A percentile compares a stretch with the other conserved stretches of the same genome.
These are phyloP conservation scores for Odontocolon sp. DNA, from an alignment of 2,888 invertebrate species.

Conservation along the genomic window DNA sequence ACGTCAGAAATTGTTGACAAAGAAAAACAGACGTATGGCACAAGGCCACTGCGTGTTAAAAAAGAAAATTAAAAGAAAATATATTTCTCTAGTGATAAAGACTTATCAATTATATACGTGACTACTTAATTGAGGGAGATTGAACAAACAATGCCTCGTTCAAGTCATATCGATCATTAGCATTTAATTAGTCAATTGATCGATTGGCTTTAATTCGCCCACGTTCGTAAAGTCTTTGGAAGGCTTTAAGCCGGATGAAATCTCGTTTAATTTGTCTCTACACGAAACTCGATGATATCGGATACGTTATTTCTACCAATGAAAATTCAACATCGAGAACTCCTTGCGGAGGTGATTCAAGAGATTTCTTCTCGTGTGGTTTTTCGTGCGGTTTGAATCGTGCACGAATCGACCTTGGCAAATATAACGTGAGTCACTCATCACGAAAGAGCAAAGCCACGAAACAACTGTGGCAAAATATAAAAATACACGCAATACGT, in stretches of 20 bases:
- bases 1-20: slow-evolving; percentile 46
- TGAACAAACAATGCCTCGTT: slow-evolving; percentile 18
- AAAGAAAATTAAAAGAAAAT: slow-evolving; percentile 8
- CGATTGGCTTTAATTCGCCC: neutral
- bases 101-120: slow-evolving; percentile 25
- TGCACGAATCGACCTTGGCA: slow-evolving; percentile 46
- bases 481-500: slow-evolving; percentile 2
- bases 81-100: neutral
- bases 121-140: slow-evolving; percentile 21
- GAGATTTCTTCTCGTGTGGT: slow-evolving; percentile 41
- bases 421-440: slow-evolving; percentile 55
- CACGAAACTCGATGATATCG: slow-evolving; percentile 29
- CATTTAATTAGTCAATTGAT: neutral
- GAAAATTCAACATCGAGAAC: slow-evolving; percentile 52
- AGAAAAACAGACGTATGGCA: slow-evolving; percentile 3
- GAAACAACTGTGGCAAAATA: slow-evolving; percentile 20
- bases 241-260: too few species aligned
- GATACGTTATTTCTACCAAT: slow-evolving; percentile 28
- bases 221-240: neutral
- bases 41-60: slow-evolving; percentile 16
- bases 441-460: slow-evolving; percentile 17
- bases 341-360: slow-evolving; percentile 26
- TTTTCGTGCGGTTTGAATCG: slow-evolving; percentile 50
- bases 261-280: neutral
- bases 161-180: neutral